These are phyloP conservation scores for Cyprinus carpio DNA, from an alignment of 2,113 vertebrate genomes.

Conservation along the genomic window DNA sequence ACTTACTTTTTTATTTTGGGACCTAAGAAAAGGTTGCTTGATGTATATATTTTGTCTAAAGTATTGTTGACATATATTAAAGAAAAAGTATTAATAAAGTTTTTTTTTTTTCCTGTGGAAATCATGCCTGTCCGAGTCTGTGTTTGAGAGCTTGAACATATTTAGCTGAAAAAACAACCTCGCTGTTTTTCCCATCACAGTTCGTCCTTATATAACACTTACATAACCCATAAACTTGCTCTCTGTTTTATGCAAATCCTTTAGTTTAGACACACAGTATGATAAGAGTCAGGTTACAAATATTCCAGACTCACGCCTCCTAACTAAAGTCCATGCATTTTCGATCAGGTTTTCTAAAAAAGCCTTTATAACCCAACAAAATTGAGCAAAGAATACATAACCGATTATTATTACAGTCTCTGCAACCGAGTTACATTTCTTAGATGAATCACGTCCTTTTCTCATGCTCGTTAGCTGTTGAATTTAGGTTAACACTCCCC, in stretches of 20 bases:
- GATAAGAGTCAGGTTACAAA: conserved; percentile 28
- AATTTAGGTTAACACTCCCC: not conserved
- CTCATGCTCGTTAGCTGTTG: not conserved
- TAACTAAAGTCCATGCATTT: conserved; percentile 4
- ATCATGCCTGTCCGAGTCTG: conserved; percentile 57
- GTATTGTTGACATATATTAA: conserved; percentile 92
- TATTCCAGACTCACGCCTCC: not conserved
- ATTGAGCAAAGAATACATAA: not conserved
- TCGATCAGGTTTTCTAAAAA: not conserved
- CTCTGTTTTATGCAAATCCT: conserved; percentile 67
- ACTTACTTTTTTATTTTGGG: conserved; percentile 91
- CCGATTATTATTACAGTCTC: not conserved
- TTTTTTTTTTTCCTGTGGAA: conserved; percentile 85
- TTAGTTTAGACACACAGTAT: conserved; percentile 26
- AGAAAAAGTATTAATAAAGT: conserved; percentile 90
- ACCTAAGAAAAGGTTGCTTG: conserved; percentile 84
- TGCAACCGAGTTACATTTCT: too few relatives aligned
- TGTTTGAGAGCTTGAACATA: conserved; percentile 48
- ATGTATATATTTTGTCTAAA: conserved; percentile 97
- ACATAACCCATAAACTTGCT: conserved; percentile 66
- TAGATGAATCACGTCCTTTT: not conserved
- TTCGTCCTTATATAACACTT: conserved; percentile 72
- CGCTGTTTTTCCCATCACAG: conserved; percentile 63
- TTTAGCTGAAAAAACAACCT: conserved; percentile 56
- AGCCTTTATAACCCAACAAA: not conserved